Evolutionary conservation across 2,113 vertebrate genomes (phyloP), one percentile per base, ranked within the genome.

Genomic region (Jaculus jaculus): DNA sequence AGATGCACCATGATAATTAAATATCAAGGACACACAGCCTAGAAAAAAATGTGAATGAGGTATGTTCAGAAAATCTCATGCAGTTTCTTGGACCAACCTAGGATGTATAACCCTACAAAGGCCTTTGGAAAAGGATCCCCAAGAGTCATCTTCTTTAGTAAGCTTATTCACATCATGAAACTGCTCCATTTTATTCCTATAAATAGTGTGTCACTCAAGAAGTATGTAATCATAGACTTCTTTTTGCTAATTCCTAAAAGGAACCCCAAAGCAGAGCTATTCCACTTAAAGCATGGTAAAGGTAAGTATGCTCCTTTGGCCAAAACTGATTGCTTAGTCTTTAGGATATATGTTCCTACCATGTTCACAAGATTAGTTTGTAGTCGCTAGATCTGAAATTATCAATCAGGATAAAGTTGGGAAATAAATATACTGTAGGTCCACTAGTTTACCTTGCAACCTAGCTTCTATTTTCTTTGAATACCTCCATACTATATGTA

Each of bases 11-110:
- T 42, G 7, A 73, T 68, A 26, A 0, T 88, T 83, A 79, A 24
- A 10, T 75, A 78, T 79, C 21, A 54, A 61, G 42, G 34, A 89
- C 37, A 74, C 0, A 20, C 9, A n/a, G 51, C 68, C 28, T 61
- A 47, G 26, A 86, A 18, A 61, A 54, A 75, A 72, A 63, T 42
- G 9, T 4, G 30, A 61, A 89, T 7, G 5, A 84, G 3, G 32
- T 2, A 51, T 12, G 2, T n/a, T 1, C 15, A 39, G 2, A 37
- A 1, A 58, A 20, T 47, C 63, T 3, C 32, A 17, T 15, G 9
- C 2, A 58, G 3, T 16, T 69, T 4, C 3, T 4, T 21, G 63
- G 7, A 34, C 73, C 7, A 13, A 24, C 16, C 12, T 20, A 20
- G 28, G 6, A n/a, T 60, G 24, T 5, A n/a, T 16, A 47, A 5